Conservation (phyloP, 2,797 vertebrate genomes). For the Enteromius thamalakanensis region DNA sequence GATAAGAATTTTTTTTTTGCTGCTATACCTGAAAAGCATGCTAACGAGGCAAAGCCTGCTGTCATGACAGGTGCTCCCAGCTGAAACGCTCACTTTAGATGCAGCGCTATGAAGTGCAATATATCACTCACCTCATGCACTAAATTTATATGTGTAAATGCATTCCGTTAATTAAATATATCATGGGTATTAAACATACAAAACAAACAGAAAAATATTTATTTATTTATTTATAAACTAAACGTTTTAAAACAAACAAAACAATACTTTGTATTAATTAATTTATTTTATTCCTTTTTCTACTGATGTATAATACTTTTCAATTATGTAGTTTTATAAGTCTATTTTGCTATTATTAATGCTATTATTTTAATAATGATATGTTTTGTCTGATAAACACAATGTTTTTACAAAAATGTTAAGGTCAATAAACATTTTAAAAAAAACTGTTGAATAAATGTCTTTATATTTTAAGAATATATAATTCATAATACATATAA, state of each 20-base stretch:
- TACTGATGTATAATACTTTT: neutral
- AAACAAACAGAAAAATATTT: neutral
- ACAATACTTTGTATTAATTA: neutral
- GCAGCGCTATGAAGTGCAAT: slow-evolving; percentile 19
- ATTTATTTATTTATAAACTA: neutral
- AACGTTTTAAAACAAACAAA: neutral
- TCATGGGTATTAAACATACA: neutral
- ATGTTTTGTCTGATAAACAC: neutral
- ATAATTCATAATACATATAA: neutral
- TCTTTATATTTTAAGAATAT: neutral
- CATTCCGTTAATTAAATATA: slow-evolving; percentile 17
- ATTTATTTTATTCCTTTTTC: neutral
- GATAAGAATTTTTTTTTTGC: slow-evolving; percentile 33
- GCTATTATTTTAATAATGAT: neutral
- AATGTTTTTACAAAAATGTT: neutral
- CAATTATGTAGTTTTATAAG: neutral
- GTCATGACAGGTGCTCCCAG: slow-evolving; percentile 39
- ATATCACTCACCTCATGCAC: slow-evolving; percentile 13
- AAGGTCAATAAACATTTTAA: neutral
- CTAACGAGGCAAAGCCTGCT: slow-evolving; percentile 36
- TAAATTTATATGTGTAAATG: slow-evolving; percentile 9
- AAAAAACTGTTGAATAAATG: neutral
- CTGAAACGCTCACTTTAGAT: slow-evolving; percentile 35
- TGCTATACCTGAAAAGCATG: slow-evolving; percentile 34
- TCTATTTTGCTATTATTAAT: neutral